phyloP scores from a whole-genome alignment of 2,888 invertebrate species.

The Megamerina dolium region DNA sequence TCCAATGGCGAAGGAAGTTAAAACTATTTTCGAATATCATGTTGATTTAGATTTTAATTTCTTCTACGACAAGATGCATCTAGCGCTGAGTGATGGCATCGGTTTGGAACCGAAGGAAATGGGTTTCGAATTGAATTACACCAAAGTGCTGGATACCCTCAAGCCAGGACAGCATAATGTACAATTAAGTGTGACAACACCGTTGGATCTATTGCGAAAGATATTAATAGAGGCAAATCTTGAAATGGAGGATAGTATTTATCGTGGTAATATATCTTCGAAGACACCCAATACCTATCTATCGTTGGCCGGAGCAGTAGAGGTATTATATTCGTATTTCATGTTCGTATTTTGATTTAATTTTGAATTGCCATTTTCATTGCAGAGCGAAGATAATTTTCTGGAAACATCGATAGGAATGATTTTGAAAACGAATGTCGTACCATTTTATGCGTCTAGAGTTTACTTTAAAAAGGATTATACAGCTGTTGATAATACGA shows the following conservation, averaged over 20 bases:
- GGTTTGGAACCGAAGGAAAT: slow-evolving; percentile 24
- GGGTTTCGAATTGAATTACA: slow-evolving; percentile 53
- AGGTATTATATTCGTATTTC: slow-evolving; percentile 43
- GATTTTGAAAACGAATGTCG: slow-evolving; percentile 58
- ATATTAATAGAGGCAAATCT: slow-evolving; percentile 50
- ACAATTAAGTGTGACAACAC: slow-evolving; percentile 53
- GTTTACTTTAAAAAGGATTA: slow-evolving; percentile 65
- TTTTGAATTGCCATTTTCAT: neutral
- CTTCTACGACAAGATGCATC: slow-evolving; percentile 51
- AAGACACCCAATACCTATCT: slow-evolving; percentile 52
- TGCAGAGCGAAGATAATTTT: slow-evolving; percentile 59
- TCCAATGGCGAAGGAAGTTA: slow-evolving; percentile 46
- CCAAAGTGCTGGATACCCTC: slow-evolving; percentile 43
- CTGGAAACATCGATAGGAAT: slow-evolving; percentile 58
- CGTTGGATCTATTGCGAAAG: slow-evolving; percentile 51
- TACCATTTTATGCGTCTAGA: slow-evolving; percentile 61
- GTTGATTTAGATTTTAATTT: slow-evolving; percentile 46
- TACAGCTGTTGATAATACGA: slow-evolving; percentile 57
- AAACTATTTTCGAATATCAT: slow-evolving; percentile 52
- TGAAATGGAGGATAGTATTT: slow-evolving; percentile 50
- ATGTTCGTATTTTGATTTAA: neutral
- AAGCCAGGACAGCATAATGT: slow-evolving; percentile 50
- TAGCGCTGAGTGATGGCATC: slow-evolving; percentile 48
- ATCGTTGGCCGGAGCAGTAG: slow-evolving; percentile 53
- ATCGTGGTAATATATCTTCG: slow-evolving; percentile 52